These are phyloP conservation scores for Exaiptasia diaphana DNA, from an alignment of 64 coral and sea anemone genomes.

Conservation along the genomic window DNA sequence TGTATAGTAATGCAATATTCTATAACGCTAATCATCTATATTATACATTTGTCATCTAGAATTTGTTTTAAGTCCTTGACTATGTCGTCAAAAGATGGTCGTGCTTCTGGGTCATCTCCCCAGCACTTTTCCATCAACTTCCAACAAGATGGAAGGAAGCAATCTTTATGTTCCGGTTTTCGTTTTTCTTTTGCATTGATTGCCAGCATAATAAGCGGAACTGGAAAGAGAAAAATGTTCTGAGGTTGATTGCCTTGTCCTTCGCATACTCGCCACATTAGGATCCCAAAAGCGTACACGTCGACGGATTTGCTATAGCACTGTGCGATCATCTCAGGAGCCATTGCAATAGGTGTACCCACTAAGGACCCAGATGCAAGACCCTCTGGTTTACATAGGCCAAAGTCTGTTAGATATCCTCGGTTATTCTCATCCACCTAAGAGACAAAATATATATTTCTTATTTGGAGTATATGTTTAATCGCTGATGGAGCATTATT, in stretches of 20 bases:
- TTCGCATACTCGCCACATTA: slow-evolving; percentile 61
- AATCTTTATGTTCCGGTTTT: slow-evolving; percentile 45
- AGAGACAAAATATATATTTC: too few species aligned
- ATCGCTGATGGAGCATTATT: too few species aligned
- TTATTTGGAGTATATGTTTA: too few species aligned
- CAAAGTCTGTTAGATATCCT: slow-evolving; percentile 54
- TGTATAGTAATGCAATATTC: too few species aligned
- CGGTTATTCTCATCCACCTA: slow-evolving; percentile 36
- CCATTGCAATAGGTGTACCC: slow-evolving; percentile 56
- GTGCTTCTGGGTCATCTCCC: slow-evolving; percentile 14
- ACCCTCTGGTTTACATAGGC: slow-evolving; percentile 64
- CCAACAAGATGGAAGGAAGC: slow-evolving; percentile 42
- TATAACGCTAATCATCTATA: too few species aligned
- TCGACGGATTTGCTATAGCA: slow-evolving; percentile 57
- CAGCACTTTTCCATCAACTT: slow-evolving; percentile 61
- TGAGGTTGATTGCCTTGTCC: slow-evolving; percentile 55
- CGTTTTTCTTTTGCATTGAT: slow-evolving; percentile 48
- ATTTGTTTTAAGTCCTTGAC: slow-evolving; percentile 32
- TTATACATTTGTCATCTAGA: slow-evolving; percentile 19
- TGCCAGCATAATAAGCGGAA: slow-evolving; percentile 51
- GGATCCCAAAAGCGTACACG: slow-evolving; percentile 63
- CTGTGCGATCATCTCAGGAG: slow-evolving; percentile 55
- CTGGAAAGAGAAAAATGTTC: slow-evolving; percentile 27
- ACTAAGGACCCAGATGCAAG: slow-evolving; percentile 30
- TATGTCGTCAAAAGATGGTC: slow-evolving; percentile 15